Percentiles rank a stretch among this genome's conserved stretches.
Conservation (phyloP, 2,113 vertebrate genomes). For the Choloepus hoffmanni region DNA sequence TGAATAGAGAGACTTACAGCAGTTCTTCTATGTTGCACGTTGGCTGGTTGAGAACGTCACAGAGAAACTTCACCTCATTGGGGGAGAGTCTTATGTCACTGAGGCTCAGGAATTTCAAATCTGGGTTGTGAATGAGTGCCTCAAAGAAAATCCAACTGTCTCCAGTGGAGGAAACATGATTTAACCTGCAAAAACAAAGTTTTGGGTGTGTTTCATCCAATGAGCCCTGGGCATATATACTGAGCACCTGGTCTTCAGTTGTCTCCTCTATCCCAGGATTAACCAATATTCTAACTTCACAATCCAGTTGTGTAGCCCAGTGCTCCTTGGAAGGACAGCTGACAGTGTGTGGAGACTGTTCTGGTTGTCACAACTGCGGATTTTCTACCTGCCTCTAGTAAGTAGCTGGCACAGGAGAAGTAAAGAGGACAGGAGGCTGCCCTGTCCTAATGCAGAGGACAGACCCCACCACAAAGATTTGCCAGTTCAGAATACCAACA, state of each 20-base stretch:
- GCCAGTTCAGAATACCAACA: fast-evolving
- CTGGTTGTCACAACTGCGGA: background rate
- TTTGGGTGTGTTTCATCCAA: background rate
- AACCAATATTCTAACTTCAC: background rate
- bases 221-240: too few relatives aligned
- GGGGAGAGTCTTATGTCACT: fast-evolving
- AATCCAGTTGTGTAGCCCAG: fast-evolving
- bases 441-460: fast-evolving
- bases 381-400: background rate
- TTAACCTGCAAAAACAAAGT: slow-evolving; percentile 19
- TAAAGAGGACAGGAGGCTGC: background rate
- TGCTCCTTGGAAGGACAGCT: background rate
- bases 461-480: background rate
- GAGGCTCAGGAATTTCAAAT: background rate
- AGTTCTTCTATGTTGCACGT: background rate
- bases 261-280: fast-evolving
- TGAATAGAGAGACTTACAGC: background rate
- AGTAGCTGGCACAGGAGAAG: too few relatives aligned
- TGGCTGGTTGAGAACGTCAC: background rate
- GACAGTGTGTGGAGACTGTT: background rate
- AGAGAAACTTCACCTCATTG: background rate
- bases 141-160: background rate
- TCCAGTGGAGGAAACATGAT: background rate
- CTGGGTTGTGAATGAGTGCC: background rate
- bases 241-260: fast-evolving